These are phyloP conservation scores for Oscheius onirici DNA, from an alignment of 2,888 invertebrate genomes.

Conservation along the genomic window DNA sequence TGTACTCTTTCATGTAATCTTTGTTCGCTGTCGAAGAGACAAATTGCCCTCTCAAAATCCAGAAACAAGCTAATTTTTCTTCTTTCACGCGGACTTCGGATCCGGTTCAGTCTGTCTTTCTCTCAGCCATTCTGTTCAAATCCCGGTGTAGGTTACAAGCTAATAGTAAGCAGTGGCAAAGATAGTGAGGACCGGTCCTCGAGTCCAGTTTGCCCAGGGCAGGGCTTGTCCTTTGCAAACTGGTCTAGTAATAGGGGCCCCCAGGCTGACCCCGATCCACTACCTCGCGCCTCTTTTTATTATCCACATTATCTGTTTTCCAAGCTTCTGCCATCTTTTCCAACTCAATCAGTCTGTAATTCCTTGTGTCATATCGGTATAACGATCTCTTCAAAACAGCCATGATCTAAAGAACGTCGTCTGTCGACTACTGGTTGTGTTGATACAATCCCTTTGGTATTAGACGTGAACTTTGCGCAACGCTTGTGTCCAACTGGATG, in stretches of 20 bases:
- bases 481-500: too few species aligned
- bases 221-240: conserved; percentile 31
- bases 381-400: too few species aligned
- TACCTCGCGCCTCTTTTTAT: conserved; percentile 33
- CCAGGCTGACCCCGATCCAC: conserved; percentile 31
- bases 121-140: not conserved
- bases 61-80: conserved; percentile 24
- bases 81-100: not conserved
- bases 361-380: too few species aligned
- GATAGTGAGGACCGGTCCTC: conserved; percentile 15
- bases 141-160: too few species aligned
- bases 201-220: conserved; percentile 18
- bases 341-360: too few species aligned
- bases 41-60: conserved; percentile 19
- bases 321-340: conserved; percentile 24
- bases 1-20: not conserved
- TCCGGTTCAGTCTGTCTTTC: not conserved
- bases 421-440: too few species aligned
- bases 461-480: too few species aligned
- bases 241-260: conserved; percentile 23
- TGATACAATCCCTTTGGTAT: too few species aligned
- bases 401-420: too few species aligned
- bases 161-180: conserved; percentile 6
- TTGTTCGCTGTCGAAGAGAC: not conserved
- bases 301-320: conserved; percentile 27